These are phyloP conservation scores for Lophochroa leadbeateri DNA, from an alignment of 2,113 vertebrate species.

Conservation along the genomic window DNA sequence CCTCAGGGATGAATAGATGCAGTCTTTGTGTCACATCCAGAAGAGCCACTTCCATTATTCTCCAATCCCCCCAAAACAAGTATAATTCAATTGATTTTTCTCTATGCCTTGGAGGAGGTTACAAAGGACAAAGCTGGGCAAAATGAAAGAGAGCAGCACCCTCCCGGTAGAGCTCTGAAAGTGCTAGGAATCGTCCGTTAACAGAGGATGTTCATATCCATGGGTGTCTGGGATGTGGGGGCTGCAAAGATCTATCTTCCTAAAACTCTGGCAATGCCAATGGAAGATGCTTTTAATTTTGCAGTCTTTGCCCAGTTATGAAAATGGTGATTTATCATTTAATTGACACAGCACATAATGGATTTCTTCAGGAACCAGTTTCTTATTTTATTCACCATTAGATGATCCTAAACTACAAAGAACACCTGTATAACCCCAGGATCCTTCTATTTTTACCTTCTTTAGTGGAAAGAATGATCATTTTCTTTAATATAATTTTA, in stretches of 20 bases:
- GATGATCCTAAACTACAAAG: neutral
- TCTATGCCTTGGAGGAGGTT: neutral
- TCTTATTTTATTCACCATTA: neutral
- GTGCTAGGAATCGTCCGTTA: neutral
- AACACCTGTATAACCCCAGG: neutral
- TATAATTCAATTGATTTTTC: conserved; percentile 40
- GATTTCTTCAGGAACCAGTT: neutral
- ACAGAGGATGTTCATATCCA: neutral
- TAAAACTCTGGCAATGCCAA: neutral
- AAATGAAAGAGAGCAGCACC: neutral
- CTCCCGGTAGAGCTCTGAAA: neutral
- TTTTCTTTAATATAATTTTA: neutral
- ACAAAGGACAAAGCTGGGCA: neutral
- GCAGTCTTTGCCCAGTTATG: neutral
- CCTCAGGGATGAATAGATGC: conserved; percentile 42
- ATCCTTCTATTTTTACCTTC: neutral
- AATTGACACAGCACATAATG: neutral
- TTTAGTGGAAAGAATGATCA: neutral
- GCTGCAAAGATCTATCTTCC: neutral
- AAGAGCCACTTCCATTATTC: conserved; percentile 48
- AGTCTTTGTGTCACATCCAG: neutral
- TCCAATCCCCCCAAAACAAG: conserved; percentile 27
- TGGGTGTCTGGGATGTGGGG: neutral
- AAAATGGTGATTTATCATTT: neutral
- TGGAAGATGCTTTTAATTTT: neutral